phyloP scores from a whole-genome alignment of 2,888 invertebrate species.

The Agrochola circellaris region DNA sequence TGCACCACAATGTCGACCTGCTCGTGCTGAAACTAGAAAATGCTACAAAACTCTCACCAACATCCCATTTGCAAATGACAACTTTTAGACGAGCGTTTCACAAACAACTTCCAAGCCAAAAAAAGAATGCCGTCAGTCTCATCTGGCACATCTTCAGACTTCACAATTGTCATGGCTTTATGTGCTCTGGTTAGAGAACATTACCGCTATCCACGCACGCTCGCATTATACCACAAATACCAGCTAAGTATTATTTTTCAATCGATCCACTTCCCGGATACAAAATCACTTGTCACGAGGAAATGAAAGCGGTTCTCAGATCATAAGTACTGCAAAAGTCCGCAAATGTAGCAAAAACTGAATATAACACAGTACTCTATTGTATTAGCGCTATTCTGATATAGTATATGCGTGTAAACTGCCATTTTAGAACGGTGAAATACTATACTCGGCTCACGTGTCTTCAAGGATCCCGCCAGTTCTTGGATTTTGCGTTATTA shows the following conservation, averaged over 20 bases:
- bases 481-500: conserved; percentile 53
- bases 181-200: conserved; percentile 41
- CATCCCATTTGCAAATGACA: conserved; percentile 19
- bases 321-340: conserved; percentile 41
- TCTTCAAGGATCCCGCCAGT: conserved; percentile 42
- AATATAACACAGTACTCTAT: conserved; percentile 14
- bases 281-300: conserved; percentile 67
- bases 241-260: conserved; percentile 60
- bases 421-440: conserved; percentile 58
- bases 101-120: conserved; percentile 7
- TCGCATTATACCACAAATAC: conserved; percentile 57
- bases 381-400: conserved; percentile 8
- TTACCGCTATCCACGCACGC: conserved; percentile 45
- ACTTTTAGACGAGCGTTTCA: conserved; percentile 20
- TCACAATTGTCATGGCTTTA: conserved; percentile 27
- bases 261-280: conserved; percentile 70
- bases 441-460: conserved; percentile 46
- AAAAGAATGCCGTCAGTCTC: background rate
- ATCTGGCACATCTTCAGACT: conserved; percentile 44
- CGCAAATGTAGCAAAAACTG: conserved; percentile 32
- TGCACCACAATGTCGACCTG: background rate
- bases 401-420: conserved; percentile 35
- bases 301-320: conserved; percentile 70
- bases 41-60: conserved; percentile 7
- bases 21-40: conserved; percentile 9